phyloP scores from a whole-genome alignment of 2,888 invertebrate species.

The Euplexia lucipara region DNA sequence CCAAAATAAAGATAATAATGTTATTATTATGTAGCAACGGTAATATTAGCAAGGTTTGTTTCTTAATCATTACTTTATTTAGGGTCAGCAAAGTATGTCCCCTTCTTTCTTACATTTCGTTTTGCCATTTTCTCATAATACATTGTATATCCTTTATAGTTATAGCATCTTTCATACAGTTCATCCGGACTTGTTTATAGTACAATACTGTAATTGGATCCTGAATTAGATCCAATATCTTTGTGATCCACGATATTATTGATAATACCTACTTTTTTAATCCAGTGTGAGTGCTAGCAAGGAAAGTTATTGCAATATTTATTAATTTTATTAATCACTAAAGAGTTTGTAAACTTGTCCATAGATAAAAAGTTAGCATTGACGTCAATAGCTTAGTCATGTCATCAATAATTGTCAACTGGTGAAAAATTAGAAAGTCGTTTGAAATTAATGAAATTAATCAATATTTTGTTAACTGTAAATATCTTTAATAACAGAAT shows the following conservation, averaged over 20 bases:
- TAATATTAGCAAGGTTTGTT: background rate
- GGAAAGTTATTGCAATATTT: background rate
- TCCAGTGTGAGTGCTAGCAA: too few species aligned
- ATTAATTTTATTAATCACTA: background rate
- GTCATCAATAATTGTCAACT: constrained; percentile 26
- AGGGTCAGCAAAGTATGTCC: too few species aligned
- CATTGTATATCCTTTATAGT: too few species aligned
- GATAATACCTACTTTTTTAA: too few species aligned
- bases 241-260: too few species aligned
- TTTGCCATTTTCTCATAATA: too few species aligned
- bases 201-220: too few species aligned
- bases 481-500: background rate
- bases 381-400: constrained; percentile 23
- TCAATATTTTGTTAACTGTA: background rate
- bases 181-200: too few species aligned
- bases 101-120: too few species aligned
- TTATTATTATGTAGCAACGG: constrained; percentile 13
- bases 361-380: constrained; percentile 29
- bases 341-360: background rate
- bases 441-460: constrained; percentile 2
- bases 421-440: constrained; percentile 15
- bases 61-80: too few species aligned
- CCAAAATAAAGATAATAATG: constrained; percentile 8
- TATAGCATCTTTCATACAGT: too few species aligned
- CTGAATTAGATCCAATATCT: too few species aligned